Evolutionary conservation across 2,797 vertebrate species (phyloP).

Genomic region (Chelmon rostratus): DNA sequence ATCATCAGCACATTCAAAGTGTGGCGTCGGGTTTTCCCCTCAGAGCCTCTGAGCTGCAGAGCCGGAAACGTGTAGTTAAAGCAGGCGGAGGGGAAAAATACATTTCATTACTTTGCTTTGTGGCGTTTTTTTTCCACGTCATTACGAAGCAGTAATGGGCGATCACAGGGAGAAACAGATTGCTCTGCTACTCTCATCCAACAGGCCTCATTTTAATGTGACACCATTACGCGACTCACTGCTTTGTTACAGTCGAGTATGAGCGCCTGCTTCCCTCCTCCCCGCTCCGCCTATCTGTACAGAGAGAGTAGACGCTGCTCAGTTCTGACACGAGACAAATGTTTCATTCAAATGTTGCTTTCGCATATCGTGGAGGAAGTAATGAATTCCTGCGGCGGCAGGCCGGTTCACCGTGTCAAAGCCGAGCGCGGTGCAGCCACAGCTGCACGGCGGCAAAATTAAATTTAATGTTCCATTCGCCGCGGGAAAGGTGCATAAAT

Average conservation of each 20-base stretch:
- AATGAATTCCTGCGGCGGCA: slow-evolving; percentile 92
- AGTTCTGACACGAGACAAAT: slow-evolving; percentile 98
- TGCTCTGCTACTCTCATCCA: slow-evolving; percentile 77
- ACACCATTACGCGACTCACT: slow-evolving; percentile 72
- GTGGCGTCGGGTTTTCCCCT: background rate
- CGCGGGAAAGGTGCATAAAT: slow-evolving; percentile 94
- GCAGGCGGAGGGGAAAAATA: slow-evolving; percentile 62
- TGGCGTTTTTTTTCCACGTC: slow-evolving; percentile 73
- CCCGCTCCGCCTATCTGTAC: slow-evolving; percentile 73
- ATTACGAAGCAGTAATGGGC: slow-evolving; percentile 78
- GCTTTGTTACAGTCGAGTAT: slow-evolving; percentile 82
- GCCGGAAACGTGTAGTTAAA: slow-evolving; percentile 64
- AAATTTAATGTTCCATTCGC: slow-evolving; percentile 97
- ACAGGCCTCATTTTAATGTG: slow-evolving; percentile 84
- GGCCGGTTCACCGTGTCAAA: slow-evolving; percentile 93
- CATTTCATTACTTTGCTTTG: slow-evolving; percentile 79
- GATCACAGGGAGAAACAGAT: slow-evolving; percentile 79
- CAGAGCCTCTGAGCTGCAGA: slow-evolving; percentile 38
- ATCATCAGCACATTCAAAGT: too few species aligned
- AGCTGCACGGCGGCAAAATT: slow-evolving; percentile 93
- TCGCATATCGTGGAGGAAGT: slow-evolving; percentile 96
- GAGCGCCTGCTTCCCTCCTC: slow-evolving; percentile 55
- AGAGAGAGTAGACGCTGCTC: slow-evolving; percentile 87
- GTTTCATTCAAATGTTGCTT: slow-evolving; percentile 99
- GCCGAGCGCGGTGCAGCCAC: slow-evolving; percentile 81